Conservation (phyloP, 2,888 invertebrate genomes). For the Apoda limacodes region DNA sequence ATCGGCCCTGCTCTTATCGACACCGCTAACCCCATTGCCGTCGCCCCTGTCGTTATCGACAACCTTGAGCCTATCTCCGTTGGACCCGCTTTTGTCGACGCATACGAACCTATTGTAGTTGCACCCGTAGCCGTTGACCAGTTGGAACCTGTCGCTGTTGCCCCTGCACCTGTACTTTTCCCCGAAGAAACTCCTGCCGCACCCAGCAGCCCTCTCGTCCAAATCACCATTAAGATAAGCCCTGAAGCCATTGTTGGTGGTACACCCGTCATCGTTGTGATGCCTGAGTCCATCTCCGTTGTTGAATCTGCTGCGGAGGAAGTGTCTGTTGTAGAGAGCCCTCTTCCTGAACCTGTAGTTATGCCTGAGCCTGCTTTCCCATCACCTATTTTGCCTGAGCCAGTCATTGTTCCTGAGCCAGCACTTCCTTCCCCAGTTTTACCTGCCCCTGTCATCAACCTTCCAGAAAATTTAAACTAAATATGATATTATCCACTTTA, state of each 20-base stretch:
- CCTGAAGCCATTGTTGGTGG: too few relatives aligned
- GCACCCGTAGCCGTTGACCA: conserved; percentile 5
- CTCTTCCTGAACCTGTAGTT: neutral
- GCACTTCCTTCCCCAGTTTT: conserved; percentile 7
- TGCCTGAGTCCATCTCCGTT: conserved; percentile 15
- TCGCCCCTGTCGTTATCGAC: conserved; percentile 13
- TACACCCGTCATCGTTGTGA: conserved; percentile 12
- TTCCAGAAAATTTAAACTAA: conserved; percentile 34
- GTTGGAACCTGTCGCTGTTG: conserved; percentile 1
- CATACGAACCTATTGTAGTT: conserved; percentile 1
- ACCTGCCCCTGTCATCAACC: conserved; percentile 22
- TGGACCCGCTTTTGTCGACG: conserved; percentile 1
- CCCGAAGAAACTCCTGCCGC: too few relatives aligned
- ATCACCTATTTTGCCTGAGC: neutral
- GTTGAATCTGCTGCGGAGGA: conserved; percentile 14
- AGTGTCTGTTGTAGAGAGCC: conserved; percentile 1
- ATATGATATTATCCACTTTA: conserved; percentile 5
- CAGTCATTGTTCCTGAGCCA: conserved; percentile 1
- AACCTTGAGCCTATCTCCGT: conserved; percentile 4
- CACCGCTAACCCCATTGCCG: conserved; percentile 19
- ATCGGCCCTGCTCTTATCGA: conserved; percentile 24
- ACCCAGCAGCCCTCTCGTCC: conserved; percentile 4
- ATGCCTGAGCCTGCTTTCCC: conserved; percentile 1
- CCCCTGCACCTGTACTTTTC: too few relatives aligned
- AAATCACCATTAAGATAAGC: too few relatives aligned